Evolutionary conservation across 2,113 vertebrate genomes (phyloP).

Genomic region (Leptobrachium leishanense): DNA sequence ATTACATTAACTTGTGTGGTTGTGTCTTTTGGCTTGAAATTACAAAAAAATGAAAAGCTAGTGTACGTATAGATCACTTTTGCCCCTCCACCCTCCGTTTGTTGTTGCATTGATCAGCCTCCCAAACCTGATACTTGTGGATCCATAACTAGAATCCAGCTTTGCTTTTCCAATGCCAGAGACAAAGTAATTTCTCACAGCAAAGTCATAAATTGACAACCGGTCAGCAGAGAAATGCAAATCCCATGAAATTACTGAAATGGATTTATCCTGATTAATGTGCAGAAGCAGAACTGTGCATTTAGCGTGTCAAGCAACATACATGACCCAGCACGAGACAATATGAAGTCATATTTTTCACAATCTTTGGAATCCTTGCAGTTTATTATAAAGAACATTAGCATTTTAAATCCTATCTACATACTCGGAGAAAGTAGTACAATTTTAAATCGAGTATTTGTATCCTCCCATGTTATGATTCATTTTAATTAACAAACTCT

Average conservation of each 20-base stretch:
- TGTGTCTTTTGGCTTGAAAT: too few species aligned
- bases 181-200: too few species aligned
- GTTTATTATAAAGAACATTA: background rate
- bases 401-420: background rate
- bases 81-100: too few species aligned
- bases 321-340: background rate
- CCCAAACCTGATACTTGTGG: too few species aligned
- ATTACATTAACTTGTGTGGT: too few species aligned
- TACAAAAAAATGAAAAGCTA: too few species aligned
- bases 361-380: too few species aligned
- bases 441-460: background rate
- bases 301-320: background rate
- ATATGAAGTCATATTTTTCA: background rate
- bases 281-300: background rate
- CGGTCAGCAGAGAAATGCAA: background rate
- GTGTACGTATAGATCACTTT: too few species aligned
- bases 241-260: background rate
- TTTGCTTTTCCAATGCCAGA: too few species aligned
- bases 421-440: background rate
- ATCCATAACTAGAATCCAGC: too few species aligned
- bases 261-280: background rate
- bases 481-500: conserved; percentile 31
- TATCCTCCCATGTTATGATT: conserved; percentile 10
- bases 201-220: background rate
- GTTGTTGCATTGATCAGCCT: too few species aligned